phyloP scores from a whole-genome alignment of 2,888 invertebrate species.

The Anagyrus pseudococci region DNA sequence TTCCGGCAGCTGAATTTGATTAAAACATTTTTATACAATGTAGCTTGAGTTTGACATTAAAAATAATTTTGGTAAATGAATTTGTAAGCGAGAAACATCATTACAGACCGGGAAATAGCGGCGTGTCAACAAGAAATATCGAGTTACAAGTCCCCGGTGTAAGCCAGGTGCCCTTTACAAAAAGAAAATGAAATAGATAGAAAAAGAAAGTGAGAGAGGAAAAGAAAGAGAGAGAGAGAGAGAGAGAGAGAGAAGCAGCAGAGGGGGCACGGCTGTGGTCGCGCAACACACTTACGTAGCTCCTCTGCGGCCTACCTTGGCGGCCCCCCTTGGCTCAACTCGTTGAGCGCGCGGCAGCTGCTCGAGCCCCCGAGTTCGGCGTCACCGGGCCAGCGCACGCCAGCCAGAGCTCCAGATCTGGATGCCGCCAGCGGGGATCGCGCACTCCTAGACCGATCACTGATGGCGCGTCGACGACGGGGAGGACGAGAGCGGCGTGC shows the following conservation, averaged over 20 bases:
- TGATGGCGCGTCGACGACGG: slow-evolving; percentile 7
- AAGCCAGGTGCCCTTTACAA: too few relatives aligned
- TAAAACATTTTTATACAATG: too few relatives aligned
- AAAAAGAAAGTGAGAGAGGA: slow-evolving; percentile 25
- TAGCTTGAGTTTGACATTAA: too few relatives aligned
- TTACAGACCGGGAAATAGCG: too few relatives aligned
- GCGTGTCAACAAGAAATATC: too few relatives aligned
- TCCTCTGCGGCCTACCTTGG: slow-evolving; percentile 70
- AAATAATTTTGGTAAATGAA: too few relatives aligned
- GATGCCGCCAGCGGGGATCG: too few relatives aligned
- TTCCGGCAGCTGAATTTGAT: too few relatives aligned
- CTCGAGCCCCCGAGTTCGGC: not conserved
- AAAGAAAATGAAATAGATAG: slow-evolving; percentile 28
- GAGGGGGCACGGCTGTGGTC: slow-evolving; percentile 15
- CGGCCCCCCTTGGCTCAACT: slow-evolving; percentile 48
- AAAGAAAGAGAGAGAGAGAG: slow-evolving; percentile 25
- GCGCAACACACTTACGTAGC: slow-evolving; percentile 76
- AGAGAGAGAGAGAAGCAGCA: slow-evolving; percentile 26
- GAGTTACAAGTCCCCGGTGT: too few relatives aligned
- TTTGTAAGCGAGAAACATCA: too few relatives aligned
- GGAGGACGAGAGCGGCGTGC: slow-evolving; percentile 23
- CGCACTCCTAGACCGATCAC: too few relatives aligned
- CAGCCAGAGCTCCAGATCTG: slow-evolving; percentile 4
- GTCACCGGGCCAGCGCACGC: not conserved
- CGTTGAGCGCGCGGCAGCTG: not conserved